Conservation (phyloP, 1,140 invertebrate species). For the Atta cephalotes region DNA sequence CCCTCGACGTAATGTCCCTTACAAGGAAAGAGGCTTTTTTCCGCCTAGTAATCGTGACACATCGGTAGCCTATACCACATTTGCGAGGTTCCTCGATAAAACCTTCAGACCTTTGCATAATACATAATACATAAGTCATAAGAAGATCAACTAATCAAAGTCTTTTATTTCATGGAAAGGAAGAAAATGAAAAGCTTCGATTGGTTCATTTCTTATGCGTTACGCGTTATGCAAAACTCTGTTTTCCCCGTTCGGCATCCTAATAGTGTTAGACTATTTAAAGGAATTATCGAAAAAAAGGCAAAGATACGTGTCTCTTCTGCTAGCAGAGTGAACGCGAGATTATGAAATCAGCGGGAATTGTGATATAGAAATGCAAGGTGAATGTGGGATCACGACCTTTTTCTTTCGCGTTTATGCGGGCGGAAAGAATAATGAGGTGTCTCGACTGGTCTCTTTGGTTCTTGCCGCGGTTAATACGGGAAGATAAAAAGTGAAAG, state of each 20-base stretch:
- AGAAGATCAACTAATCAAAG: too few species aligned
- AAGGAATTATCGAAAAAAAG: constrained; percentile 9
- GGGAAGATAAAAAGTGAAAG: not conserved
- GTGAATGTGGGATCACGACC: constrained; percentile 34
- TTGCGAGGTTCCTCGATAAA: not conserved
- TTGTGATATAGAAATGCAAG: constrained; percentile 17
- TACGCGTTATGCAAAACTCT: too few species aligned
- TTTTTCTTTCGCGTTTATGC: constrained; percentile 35
- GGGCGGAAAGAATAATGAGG: constrained; percentile 49
- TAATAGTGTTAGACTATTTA: constrained; percentile 3
- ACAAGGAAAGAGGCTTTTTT: not conserved
- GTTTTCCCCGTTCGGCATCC: too few species aligned
- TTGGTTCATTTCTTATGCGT: too few species aligned
- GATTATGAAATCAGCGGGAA: not conserved
- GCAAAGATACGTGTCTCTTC: not conserved
- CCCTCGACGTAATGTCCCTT: not conserved
- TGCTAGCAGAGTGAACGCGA: not conserved
- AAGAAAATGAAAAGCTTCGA: too few species aligned
- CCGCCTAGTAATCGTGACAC: not conserved
- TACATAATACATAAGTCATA: too few species aligned
- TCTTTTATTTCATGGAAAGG: too few species aligned
- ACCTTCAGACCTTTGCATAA: too few species aligned
- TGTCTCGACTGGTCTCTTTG: not conserved
- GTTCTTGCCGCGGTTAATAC: not conserved
- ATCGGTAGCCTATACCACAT: not conserved